phyloP scores from a whole-genome alignment of 2,797 vertebrate species.

The Acomys russatus region DNA sequence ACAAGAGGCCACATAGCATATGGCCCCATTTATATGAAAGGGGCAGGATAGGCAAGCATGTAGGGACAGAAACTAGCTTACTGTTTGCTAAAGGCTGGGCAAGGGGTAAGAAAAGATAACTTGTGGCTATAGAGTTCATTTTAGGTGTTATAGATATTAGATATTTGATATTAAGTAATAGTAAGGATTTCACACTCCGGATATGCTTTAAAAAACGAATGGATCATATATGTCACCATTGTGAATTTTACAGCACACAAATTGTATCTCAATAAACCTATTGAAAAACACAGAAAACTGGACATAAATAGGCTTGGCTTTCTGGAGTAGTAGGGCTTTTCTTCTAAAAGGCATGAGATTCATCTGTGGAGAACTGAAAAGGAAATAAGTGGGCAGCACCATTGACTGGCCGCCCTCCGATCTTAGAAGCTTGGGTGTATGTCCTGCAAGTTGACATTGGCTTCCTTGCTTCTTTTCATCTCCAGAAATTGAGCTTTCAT shows the following conservation, averaged over 20 bases:
- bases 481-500: background rate
- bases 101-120: background rate
- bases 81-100: background rate
- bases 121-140: background rate
- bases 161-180: background rate
- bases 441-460: background rate
- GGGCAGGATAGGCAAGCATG: background rate
- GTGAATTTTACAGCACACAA: background rate
- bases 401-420: background rate
- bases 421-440: background rate
- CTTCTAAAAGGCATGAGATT: background rate
- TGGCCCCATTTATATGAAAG: constrained; percentile 9
- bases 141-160: background rate
- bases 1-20: background rate
- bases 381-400: background rate
- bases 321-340: background rate
- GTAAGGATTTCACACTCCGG: background rate
- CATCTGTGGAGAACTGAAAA: background rate
- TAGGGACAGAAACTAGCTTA: background rate
- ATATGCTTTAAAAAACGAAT: background rate
- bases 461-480: background rate
- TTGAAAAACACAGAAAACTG: background rate
- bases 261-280: background rate
- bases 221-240: background rate
- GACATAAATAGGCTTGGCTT: background rate